Base-by-base conservation (phyloP, 2,888 invertebrate species). In the Drymonia ruficornis region DNA sequence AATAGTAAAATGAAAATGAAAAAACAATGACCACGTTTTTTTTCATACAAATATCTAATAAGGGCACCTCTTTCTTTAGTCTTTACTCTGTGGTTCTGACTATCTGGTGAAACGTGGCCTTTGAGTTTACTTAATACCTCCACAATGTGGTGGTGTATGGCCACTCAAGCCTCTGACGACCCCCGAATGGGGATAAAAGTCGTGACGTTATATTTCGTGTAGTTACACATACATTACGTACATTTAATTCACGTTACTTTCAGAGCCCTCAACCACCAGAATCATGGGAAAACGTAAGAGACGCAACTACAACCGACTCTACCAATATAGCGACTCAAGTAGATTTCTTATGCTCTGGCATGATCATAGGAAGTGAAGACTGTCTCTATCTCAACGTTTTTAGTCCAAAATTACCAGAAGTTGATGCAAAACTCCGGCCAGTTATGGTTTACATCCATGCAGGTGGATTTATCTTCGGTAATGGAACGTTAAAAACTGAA, bases 231-330 rank as follows among this genome's bases (percentile, higher is more conserved):
- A n/a, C n/a, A n/a, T n/a, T n/a, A n/a, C n/a, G n/a, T n/a, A n/a
- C n/a, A n/a, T n/a, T n/a, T n/a, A n/a, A n/a, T n/a, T n/a, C n/a
- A 11, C 6, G 38, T 52, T 43, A 47, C 38, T 83, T 79, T 8
- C 60, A 88, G 87, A 79, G 69, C 65, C 92, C 91, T 3, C 77
- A 85, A 59, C 67, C 86, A 28, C 77, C 86, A 15, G 82, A 85
- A 13, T 65, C 82, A 50, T 92, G 91, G 91, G 58, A 80, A 15
- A 87, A 86, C 0, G 84, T 87, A 44, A 87, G 89, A 78, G 91
- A 94, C 75, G 94, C 93, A 9, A 90, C 90, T 4, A 76, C 80
- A 50, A 86, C 86, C 67, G 59, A 74, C 80, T 46, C 63, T 55
- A 59, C 64, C 11, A 72, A 80, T 34, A 55, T 77, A 36, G 65